Conservation (phyloP, 2,888 invertebrate genomes). For the Atherix ibis region DNA sequence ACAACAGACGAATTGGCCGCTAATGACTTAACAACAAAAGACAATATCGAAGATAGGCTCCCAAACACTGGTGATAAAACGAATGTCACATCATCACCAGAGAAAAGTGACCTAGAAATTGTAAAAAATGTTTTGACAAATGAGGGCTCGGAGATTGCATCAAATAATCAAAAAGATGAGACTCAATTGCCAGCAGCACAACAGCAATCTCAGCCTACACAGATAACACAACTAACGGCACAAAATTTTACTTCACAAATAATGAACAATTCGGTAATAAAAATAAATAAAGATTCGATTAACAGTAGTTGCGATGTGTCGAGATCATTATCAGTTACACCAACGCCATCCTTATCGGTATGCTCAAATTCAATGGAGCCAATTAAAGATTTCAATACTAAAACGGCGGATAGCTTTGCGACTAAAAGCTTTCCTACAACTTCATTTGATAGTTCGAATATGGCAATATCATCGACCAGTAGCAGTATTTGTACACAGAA, state of each 20-base stretch:
- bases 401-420: too few species aligned
- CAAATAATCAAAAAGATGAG: background rate
- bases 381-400: too few species aligned
- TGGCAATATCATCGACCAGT: too few species aligned
- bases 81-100: background rate
- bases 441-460: too few species aligned
- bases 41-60: background rate
- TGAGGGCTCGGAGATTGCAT: too few species aligned
- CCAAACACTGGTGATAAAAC: background rate
- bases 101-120: background rate
- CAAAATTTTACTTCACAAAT: too few species aligned
- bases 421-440: too few species aligned
- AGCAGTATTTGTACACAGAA: background rate
- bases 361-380: too few species aligned
- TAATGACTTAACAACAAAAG: background rate
- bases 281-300: constrained; percentile 6
- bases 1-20: background rate
- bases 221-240: background rate
- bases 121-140: too few species aligned
- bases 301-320: background rate
- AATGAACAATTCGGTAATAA: constrained; percentile 8
- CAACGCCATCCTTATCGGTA: too few species aligned
- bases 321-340: too few species aligned
- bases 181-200: background rate
- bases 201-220: background rate